Conservation (phyloP, 2,113 vertebrate genomes). For the Dipodomys stephensi region DNA sequence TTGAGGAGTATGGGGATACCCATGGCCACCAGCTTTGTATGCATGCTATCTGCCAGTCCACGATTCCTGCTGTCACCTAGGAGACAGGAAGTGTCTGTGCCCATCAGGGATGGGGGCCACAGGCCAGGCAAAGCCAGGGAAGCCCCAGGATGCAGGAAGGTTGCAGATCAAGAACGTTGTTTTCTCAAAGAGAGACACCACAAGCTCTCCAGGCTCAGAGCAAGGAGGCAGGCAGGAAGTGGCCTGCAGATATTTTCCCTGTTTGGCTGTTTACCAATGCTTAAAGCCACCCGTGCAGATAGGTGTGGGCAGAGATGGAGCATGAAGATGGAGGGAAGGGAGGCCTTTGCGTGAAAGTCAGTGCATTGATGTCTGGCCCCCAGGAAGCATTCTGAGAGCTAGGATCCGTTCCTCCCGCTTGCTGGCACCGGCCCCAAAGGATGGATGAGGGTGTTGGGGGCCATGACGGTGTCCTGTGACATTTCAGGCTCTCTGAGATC, state of each 20-base stretch:
- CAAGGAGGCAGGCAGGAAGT: neutral
- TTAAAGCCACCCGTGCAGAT: neutral
- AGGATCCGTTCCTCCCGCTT: neutral
- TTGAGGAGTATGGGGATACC: accelerated
- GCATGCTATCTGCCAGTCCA: neutral
- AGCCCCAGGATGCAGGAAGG: neutral
- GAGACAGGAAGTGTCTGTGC: neutral
- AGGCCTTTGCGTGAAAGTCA: neutral
- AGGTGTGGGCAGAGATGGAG: neutral
- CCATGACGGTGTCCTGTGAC: no score
- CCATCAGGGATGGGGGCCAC: neutral
- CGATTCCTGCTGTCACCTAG: neutral
- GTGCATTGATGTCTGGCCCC: neutral
- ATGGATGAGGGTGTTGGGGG: neutral
- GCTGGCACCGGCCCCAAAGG: no score
- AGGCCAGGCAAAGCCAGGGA: neutral
- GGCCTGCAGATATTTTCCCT: neutral
- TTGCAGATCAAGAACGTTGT: accelerated
- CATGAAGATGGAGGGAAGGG: no score
- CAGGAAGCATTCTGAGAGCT: neutral
- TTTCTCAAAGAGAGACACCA: neutral
- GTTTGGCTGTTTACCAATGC: neutral
- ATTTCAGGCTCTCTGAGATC: neutral
- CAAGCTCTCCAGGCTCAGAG: neutral
- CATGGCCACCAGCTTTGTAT: neutral